Base-by-base conservation (phyloP, 2,797 vertebrate species). In the Cyprinella venusta region DNA sequence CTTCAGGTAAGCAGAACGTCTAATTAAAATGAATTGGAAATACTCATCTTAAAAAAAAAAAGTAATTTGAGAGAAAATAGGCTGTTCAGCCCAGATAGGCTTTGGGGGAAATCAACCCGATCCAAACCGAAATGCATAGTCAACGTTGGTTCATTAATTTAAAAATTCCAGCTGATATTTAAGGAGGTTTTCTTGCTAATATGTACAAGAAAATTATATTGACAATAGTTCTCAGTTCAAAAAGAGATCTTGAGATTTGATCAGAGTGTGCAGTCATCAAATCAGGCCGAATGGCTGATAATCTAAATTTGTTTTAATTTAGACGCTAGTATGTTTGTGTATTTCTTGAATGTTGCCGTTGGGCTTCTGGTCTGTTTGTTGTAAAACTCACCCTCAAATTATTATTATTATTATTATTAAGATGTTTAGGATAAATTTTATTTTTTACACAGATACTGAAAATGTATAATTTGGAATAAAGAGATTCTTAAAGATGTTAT, bases 391-490 rank as follows among this genome's bases (percentile, higher is more conserved):
- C 68, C 56, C 69, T 52, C 24, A 30, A 71, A 59, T 70, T 71
- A 75, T 40, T 15, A 67, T 50, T 30, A 59, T 63, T 56, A 76
- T 59, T 64, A 77, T 63, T 78, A 69, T 80, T 52, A 56, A 69
- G 48, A 80, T 15, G 6, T 80, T 68, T 80, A 56, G 45, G 65
- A 50, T 80, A 80, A 69, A 84, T 78, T 72, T 85, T 65, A 85
- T 85, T 86, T 86, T 85, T 83, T 86, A 79, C 81, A 86, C 67
- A 78, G 65, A 78, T 82, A 48, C 64, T 68, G 68, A 82, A 78
- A 84, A 85, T 82, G 61, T 87, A 87, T 84, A 83, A 81, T 75
- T 84, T 87, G 77, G 80, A 87, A 76, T 82, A 69, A 70, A 70
- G 76, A 76, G 85, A 86, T 89, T 80, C 80, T 85, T 76, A 85